Evolutionary conservation across 53 echinoderm and acorn worm genomes (phyloP), one percentile per base, ranked within the genome.

Genomic region (Holothuria scabra): DNA sequence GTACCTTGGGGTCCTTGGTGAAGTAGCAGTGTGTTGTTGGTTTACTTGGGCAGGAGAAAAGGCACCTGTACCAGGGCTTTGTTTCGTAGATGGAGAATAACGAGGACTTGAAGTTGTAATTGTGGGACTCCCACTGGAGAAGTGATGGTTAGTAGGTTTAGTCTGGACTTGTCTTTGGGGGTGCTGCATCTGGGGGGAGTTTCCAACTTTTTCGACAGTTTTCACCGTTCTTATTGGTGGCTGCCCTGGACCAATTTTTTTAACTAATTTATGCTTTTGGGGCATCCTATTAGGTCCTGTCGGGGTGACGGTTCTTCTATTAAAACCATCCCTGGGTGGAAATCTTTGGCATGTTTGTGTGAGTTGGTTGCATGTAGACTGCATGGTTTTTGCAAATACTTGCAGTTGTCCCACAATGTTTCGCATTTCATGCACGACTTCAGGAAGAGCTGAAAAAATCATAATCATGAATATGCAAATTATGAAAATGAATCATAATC

Each of bases 221-320:
- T 78, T 78, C 59, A 78, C 78, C n/a, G 78, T 78, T 58, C 78
- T 26, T 23, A 78, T 78, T 19, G 78, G 78, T 21, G 78, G 78
- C 13, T 78, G 78, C 48, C 78, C 31, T 5, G 78, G 78, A 29
- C 78, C 78, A 8, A 78, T 32, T 32, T 78, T 78, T 57, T 58
- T 56, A 11, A 78, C 78, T 26, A 78, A 16, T 31, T 78, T 78
- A 56, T 64, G 64, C 64, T 57, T 78, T 20, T 26, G 78, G 8
- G 78, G 78, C 56, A 58, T 78, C 33, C 78, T 78, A 33, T 59
- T 78, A 21, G 72, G 23, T 8, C 10, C 10, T n/a, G 76, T 56
- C 3, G 52, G 78, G 12, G 78, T 78, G 57, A 78, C 58, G 56
- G 56, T 78, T 14, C 78, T 28, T 57, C 78, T 56, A 32, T 78